Evolutionary conservation across 2,797 vertebrate genomes (phyloP).

Genomic region (Chaunax sp.): DNA sequence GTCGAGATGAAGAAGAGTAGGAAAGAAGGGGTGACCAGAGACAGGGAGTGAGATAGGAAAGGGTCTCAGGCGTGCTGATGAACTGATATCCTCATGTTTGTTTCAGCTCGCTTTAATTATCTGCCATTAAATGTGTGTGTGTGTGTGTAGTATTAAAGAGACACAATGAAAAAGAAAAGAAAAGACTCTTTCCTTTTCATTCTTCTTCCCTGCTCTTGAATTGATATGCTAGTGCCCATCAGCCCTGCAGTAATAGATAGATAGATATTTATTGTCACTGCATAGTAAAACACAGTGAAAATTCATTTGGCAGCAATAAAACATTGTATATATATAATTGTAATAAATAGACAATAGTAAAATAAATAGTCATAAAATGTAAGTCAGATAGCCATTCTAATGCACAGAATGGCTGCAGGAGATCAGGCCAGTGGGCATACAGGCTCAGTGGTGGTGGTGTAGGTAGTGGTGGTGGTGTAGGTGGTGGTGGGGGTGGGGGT

Average conservation of each 20-base stretch:
- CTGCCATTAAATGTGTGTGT: slow-evolving; percentile 52
- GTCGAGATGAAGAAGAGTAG: slow-evolving; percentile 39
- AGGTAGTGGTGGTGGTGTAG: too few species aligned
- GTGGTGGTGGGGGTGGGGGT: too few species aligned
- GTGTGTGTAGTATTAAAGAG: slow-evolving; percentile 19
- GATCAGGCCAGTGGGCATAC: slow-evolving; percentile 55
- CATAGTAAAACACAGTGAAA: too few species aligned
- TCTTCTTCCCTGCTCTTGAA: slow-evolving; percentile 33
- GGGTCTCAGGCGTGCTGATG: slow-evolving; percentile 60
- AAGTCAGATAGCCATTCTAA: too few species aligned
- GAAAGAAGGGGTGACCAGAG: slow-evolving; percentile 41
- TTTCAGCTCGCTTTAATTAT: slow-evolving; percentile 83
- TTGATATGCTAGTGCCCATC: slow-evolving; percentile 58
- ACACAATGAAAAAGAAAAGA: slow-evolving; percentile 27
- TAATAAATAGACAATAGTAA: too few species aligned
- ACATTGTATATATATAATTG: too few species aligned
- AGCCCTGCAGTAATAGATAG: slow-evolving; percentile 60
- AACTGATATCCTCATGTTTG: slow-evolving; percentile 76
- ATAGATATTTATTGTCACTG: too few species aligned
- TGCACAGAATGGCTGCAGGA: slow-evolving; percentile 64
- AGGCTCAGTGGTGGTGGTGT: slow-evolving; percentile 14
- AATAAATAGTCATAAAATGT: too few species aligned
- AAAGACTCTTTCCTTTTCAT: neutral
- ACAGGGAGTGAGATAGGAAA: slow-evolving; percentile 28
- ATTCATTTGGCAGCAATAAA: too few species aligned